phyloP scores from a whole-genome alignment of 2,797 vertebrate genomes.

The Gymnoscopelus microlampas region DNA sequence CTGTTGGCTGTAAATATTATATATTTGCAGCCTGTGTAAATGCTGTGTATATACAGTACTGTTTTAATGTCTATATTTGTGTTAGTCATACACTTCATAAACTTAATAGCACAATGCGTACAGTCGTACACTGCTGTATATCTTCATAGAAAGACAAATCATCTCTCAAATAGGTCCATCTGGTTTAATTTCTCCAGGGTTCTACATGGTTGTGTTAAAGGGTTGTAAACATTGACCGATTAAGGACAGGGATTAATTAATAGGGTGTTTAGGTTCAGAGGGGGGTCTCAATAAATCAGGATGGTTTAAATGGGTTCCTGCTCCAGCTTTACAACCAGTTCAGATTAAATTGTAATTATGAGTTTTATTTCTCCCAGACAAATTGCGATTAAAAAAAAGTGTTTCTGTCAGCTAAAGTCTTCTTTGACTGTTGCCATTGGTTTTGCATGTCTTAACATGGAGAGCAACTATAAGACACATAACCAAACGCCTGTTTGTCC shows the following conservation, averaged over 20 bases:
- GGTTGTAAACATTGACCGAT: constrained; percentile 78
- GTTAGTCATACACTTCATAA: constrained; percentile 11
- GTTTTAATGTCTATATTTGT: background rate
- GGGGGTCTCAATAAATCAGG: constrained; percentile 15
- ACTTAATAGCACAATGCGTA: constrained; percentile 14
- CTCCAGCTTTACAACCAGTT: constrained; percentile 10
- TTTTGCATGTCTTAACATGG: too few species aligned
- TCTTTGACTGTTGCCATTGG: too few species aligned
- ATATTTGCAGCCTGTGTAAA: constrained; percentile 11
- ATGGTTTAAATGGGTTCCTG: background rate
- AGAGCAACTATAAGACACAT: too few species aligned
- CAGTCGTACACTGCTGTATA: background rate
- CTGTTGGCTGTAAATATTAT: constrained; percentile 10
- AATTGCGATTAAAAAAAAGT: background rate
- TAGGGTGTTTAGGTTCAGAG: constrained; percentile 61
- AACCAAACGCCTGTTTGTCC: too few species aligned
- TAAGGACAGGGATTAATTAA: constrained; percentile 79
- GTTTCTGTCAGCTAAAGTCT: too few species aligned
- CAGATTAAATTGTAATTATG: background rate
- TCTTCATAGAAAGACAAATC: background rate
- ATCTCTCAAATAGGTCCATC: constrained; percentile 19
- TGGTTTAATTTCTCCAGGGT: constrained; percentile 5
- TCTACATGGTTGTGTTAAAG: constrained; percentile 45
- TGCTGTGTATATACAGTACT: background rate
- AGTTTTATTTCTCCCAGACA: background rate